A percentile compares a stretch with the other conserved stretches of the same genome.
These are phyloP conservation scores for Falco novaeseelandiae DNA, from an alignment of 2,797 vertebrate species.

Conservation along the genomic window DNA sequence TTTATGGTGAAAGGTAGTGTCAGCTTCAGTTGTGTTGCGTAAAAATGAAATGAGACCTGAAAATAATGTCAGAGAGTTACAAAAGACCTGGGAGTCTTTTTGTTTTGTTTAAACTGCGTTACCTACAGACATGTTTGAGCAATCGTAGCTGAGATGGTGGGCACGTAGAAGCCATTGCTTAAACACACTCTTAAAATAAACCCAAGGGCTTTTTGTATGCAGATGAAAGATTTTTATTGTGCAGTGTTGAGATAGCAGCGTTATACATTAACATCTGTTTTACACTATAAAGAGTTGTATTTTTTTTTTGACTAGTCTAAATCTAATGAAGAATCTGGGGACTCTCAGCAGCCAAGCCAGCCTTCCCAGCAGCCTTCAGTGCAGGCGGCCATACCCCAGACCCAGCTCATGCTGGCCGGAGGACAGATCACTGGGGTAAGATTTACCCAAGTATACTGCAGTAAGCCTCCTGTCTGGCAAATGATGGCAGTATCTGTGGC, in stretches of 20 bases:
- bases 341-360: conserved; percentile 90
- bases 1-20: not conserved
- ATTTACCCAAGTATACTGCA: conserved; percentile 51
- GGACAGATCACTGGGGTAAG: conserved; percentile 98
- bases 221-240: conserved; percentile 64
- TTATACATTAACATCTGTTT: conserved; percentile 63
- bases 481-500: not conserved
- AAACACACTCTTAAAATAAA: conserved; percentile 64
- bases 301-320: conserved; percentile 88
- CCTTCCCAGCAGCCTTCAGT: conserved; percentile 83
- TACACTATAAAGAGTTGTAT: conserved; percentile 72
- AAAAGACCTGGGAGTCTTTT: conserved; percentile 10
- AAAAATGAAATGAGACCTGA: not conserved
- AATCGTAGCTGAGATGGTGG: not conserved
- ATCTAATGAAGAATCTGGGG: conserved; percentile 89
- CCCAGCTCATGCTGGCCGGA: conserved; percentile 96
- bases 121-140: conserved; percentile 2
- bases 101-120: conserved; percentile 38
- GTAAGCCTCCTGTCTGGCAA: not conserved
- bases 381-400: conserved; percentile 92
- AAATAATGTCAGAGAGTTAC: conserved; percentile 24
- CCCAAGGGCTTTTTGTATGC: conserved; percentile 65
- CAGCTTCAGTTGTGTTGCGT: not conserved
- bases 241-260: conserved; percentile 39
- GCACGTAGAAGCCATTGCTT: conserved; percentile 34